A percentile compares a stretch with the other conserved stretches of the same genome.
Conservation (phyloP, 2,113 vertebrate genomes). For the Pithys albifrons region DNA sequence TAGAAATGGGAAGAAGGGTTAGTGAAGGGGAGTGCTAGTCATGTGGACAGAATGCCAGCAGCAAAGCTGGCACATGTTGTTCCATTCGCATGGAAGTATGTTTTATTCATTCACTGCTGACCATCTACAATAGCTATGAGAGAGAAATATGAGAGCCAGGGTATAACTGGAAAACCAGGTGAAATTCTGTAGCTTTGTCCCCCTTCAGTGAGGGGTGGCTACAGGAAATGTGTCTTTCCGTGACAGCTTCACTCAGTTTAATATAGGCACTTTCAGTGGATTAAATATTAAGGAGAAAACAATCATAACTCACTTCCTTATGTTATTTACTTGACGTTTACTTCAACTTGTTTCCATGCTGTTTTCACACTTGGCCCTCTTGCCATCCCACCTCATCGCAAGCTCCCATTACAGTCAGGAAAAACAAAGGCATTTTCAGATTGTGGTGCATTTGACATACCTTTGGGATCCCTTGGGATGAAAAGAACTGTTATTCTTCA, state of each 20-base stretch:
- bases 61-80: conserved; percentile 34
- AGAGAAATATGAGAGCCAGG: background rate
- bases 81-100: conserved; percentile 13
- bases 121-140: background rate
- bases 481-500: background rate
- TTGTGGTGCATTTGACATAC: background rate
- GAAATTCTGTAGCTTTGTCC: background rate
- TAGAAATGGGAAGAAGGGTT: background rate
- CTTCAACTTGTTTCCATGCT: background rate
- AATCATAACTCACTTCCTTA: background rate
- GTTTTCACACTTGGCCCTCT: background rate
- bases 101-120: conserved; percentile 44
- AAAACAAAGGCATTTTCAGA: background rate
- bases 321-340: background rate
- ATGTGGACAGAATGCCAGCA: conserved; percentile 16
- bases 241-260: background rate
- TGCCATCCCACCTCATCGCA: background rate
- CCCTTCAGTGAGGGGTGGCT: background rate
- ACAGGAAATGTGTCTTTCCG: background rate
- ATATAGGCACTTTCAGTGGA: background rate
- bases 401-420: background rate
- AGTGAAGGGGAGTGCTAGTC: background rate
- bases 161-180: background rate
- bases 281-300: background rate
- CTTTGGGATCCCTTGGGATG: background rate